These are phyloP conservation scores for Acromyrmex heyeri DNA, from an alignment of 1,140 invertebrate species.

Conservation along the genomic window DNA sequence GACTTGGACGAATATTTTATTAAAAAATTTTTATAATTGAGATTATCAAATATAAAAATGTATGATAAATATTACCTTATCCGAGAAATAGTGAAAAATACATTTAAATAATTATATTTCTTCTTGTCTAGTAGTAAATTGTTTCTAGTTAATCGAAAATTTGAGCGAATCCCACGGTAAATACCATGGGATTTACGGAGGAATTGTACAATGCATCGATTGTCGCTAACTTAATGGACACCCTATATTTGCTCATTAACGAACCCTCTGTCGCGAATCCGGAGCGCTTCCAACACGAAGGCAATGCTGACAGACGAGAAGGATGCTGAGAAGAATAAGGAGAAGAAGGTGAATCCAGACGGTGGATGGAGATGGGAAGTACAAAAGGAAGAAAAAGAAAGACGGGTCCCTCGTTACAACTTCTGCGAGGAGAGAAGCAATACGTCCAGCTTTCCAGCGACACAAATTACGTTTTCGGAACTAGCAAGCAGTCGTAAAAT, in stretches of 20 bases:
- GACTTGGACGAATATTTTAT: background rate
- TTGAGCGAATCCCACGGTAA: constrained; percentile 40
- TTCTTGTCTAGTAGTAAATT: background rate
- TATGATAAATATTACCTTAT: background rate
- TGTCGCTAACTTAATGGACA: constrained; percentile 80
- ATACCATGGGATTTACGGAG: constrained; percentile 52
- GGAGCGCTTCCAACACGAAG: constrained; percentile 76
- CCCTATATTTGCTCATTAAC: constrained; percentile 83
- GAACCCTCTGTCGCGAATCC: constrained; percentile 82
- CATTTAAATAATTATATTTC: constrained; percentile 2
- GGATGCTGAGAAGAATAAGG: constrained; percentile 72
- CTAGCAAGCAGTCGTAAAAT: constrained; percentile 40
- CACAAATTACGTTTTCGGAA: constrained; percentile 74
- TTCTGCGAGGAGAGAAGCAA: constrained; percentile 76
- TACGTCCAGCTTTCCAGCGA: constrained; percentile 68
- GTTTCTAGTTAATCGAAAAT: constrained; percentile 46
- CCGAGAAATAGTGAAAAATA: background rate
- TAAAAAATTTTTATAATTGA: background rate
- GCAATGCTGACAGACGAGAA: constrained; percentile 69
- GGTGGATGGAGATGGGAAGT: constrained; percentile 67
- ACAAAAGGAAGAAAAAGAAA: constrained; percentile 53
- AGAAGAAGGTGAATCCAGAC: constrained; percentile 70
- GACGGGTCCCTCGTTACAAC: constrained; percentile 69
- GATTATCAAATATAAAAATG: background rate
- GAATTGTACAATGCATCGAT: constrained; percentile 66